These are phyloP conservation scores for Stomatorhinus walkeri DNA, from an alignment of 2,797 vertebrate species.

Conservation along the genomic window DNA sequence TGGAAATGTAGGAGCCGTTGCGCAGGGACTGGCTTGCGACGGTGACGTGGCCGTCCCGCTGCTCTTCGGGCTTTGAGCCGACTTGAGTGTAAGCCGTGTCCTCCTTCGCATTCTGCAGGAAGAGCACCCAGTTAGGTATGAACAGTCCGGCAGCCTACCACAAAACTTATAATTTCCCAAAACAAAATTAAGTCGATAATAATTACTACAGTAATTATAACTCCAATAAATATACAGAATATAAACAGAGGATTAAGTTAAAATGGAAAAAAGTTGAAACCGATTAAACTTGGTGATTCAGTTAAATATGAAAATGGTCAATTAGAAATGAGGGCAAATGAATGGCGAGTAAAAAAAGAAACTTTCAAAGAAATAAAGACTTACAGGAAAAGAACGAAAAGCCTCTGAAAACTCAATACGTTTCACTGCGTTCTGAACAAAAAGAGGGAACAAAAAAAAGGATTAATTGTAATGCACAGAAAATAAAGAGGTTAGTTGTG, in stretches of 20 bases:
- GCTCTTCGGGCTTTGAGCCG: slow-evolving; percentile 63
- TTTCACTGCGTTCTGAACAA: slow-evolving; percentile 77
- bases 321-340: slow-evolving; percentile 34
- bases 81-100: slow-evolving; percentile 71
- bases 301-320: slow-evolving; percentile 42
- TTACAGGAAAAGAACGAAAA: slow-evolving; percentile 83
- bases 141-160: neutral
- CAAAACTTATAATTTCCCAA: neutral
- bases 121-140: neutral
- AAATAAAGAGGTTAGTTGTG: slow-evolving; percentile 53
- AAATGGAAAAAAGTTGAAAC: slow-evolving; percentile 30
- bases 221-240: neutral
- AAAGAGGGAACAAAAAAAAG: slow-evolving; percentile 45
- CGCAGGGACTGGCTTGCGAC: slow-evolving; percentile 49
- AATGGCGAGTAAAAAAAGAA: slow-evolving; percentile 47
- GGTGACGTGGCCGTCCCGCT: slow-evolving; percentile 43
- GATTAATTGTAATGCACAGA: slow-evolving; percentile 46
- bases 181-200: neutral
- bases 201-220: neutral
- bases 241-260: slow-evolving; percentile 8
- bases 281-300: slow-evolving; percentile 30
- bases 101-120: slow-evolving; percentile 58
- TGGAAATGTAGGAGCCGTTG: slow-evolving; percentile 71
- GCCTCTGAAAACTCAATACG: slow-evolving; percentile 80
- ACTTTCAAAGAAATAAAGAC: slow-evolving; percentile 56